Evolutionary conservation across 2,113 vertebrate species (phyloP).

Genomic region (Nothoprocta pentlandii): DNA sequence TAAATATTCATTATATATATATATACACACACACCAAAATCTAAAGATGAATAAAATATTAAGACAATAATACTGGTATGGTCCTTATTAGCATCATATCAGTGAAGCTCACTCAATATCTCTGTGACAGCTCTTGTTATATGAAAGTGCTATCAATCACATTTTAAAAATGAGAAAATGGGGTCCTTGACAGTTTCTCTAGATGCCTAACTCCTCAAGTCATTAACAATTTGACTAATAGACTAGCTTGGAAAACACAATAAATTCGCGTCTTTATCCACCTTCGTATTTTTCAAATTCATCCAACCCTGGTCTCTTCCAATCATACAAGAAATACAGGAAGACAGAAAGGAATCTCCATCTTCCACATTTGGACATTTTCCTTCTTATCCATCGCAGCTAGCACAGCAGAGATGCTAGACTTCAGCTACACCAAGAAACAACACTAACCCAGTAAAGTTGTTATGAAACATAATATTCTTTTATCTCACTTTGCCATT

Average conservation of each 20-base stretch:
- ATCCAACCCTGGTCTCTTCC: not conserved
- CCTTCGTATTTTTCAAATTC: not conserved
- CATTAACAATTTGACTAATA: not conserved
- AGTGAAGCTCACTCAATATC: not conserved
- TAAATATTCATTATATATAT: no score
- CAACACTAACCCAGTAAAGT: not conserved
- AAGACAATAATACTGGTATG: not conserved
- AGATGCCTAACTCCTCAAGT: not conserved
- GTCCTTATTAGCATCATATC: not conserved
- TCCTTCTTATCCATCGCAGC: not conserved
- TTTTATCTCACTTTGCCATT: not conserved
- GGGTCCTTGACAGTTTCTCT: not conserved
- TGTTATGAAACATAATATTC: not conserved
- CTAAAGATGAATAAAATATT: not conserved
- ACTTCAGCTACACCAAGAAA: not conserved
- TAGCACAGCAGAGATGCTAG: not conserved
- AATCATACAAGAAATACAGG: not conserved
- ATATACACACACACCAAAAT: not conserved
- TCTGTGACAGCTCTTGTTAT: not conserved
- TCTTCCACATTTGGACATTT: fast-evolving
- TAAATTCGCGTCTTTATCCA: not conserved
- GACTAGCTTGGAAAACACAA: not conserved
- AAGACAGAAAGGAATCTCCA: not conserved
- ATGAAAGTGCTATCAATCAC: not conserved
- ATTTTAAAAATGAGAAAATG: not conserved